A percentile compares a stretch with the other conserved stretches of the same genome.
Evolutionary conservation across 2,113 vertebrate genomes (phyloP).

Genomic region (Oriolus oriolus): DNA sequence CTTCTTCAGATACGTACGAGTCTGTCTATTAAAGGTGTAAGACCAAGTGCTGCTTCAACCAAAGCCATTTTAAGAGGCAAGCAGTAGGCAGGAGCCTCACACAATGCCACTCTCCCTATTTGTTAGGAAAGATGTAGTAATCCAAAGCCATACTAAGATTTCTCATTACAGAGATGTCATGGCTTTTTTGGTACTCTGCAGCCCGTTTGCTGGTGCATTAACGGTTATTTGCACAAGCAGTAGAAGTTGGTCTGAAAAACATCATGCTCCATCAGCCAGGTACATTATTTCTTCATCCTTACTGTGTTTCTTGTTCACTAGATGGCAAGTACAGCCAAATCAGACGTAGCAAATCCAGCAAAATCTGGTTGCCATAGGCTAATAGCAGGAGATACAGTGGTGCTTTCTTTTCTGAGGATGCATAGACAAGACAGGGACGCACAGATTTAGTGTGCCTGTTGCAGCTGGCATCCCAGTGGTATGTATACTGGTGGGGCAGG

Average conservation of each 20-base stretch:
- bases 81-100: not conserved
- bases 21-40: not conserved
- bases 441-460: not conserved
- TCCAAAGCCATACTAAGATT: not conserved
- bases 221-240: not conserved
- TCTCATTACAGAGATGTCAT: not conserved
- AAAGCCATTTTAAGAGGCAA: not conserved
- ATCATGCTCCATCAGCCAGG: not conserved
- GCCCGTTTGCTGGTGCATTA: not conserved
- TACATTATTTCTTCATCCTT: not conserved
- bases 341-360: not conserved
- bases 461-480: not conserved
- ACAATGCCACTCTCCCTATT: not conserved
- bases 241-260: not conserved
- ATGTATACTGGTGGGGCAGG: not conserved
- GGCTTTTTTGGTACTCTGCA: not conserved
- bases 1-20: not conserved
- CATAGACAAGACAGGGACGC: not conserved
- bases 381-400: not conserved
- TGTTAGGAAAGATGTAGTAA: not conserved
- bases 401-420: not conserved
- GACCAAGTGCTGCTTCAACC: not conserved
- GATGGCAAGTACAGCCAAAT: not conserved
- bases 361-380: not conserved
- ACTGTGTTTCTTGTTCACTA: not conserved